A percentile compares a stretch with the other conserved stretches of the same genome.
Conservation (phyloP, 1,140 invertebrate species). For the Papilio polytes region DNA sequence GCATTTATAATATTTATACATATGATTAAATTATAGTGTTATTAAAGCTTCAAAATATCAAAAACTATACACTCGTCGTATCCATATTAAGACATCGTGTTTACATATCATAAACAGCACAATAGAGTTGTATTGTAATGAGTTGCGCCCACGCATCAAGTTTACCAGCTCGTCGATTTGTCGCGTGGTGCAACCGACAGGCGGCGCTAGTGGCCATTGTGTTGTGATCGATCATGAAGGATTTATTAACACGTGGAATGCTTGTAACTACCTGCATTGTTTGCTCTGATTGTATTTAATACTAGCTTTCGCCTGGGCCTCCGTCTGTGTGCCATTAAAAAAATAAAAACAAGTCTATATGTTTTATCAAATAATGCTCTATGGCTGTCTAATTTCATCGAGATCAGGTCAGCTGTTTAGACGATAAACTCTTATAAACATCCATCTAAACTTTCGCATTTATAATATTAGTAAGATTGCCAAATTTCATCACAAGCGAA, state of each 20-base stretch:
- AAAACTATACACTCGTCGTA: conserved; percentile 8
- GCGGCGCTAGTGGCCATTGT: conserved; percentile 22
- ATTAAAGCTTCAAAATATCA: background rate
- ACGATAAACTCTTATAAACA: no score
- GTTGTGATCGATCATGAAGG: conserved; percentile 26
- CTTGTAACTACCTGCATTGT: background rate
- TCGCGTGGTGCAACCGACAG: conserved; percentile 32
- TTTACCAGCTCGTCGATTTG: conserved; percentile 37
- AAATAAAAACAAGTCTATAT: no score
- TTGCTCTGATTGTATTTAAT: background rate
- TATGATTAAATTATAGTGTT: background rate
- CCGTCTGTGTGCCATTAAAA: no score
- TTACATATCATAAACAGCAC: conserved; percentile 63
- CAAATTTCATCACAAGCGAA: no score
- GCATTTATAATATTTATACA: no score
- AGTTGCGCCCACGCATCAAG: conserved; percentile 56
- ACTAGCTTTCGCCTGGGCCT: no score
- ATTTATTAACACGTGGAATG: background rate
- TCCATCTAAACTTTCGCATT: no score
- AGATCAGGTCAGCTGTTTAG: no score
- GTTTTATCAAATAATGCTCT: no score
- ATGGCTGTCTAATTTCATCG: no score
- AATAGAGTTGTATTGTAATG: conserved; percentile 65
- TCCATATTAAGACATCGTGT: conserved; percentile 52
- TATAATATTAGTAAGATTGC: no score